phyloP scores from a whole-genome alignment of 1,140 invertebrate genomes.

The Drosophila orena region DNA sequence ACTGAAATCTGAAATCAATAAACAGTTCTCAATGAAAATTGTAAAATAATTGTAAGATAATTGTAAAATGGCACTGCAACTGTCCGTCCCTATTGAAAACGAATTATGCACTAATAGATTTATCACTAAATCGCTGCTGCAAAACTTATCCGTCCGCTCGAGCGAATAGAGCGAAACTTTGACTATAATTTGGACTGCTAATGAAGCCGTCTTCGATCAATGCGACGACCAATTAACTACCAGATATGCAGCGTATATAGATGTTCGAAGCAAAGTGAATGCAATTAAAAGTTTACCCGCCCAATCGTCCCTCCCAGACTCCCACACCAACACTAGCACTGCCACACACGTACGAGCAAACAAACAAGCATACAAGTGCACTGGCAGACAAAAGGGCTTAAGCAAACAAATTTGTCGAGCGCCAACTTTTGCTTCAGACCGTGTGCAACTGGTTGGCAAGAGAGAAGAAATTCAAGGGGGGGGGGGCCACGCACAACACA shows the following conservation, averaged over 20 bases:
- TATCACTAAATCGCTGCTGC: not conserved
- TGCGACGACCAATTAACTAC: constrained; percentile 32
- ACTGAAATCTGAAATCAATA: no score
- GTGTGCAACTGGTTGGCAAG: constrained; percentile 46
- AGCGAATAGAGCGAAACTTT: constrained; percentile 10
- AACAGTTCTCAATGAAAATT: no score
- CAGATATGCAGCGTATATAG: not conserved
- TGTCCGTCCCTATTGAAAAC: not conserved
- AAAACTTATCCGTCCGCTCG: not conserved
- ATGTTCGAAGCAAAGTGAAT: constrained; percentile 49
- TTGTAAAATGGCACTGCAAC: not conserved
- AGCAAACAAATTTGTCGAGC: constrained; percentile 50
- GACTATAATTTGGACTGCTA: constrained; percentile 14
- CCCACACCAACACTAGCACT: constrained; percentile 10
- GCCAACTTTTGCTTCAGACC: constrained; percentile 67
- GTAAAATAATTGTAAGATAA: no score
- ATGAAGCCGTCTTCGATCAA: constrained; percentile 31
- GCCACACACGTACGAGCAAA: not conserved
- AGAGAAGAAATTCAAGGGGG: constrained; percentile 2
- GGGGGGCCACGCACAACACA: constrained; percentile 25
- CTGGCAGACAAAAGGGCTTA: constrained; percentile 29
- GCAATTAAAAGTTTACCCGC: constrained; percentile 62
- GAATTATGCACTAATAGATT: constrained; percentile 19
- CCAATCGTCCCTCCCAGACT: constrained; percentile 42
- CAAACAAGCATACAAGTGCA: not conserved